Percentiles rank a stretch among this genome's conserved stretches.
These are phyloP conservation scores for Sorex araneus DNA, from an alignment of 2,113 vertebrate genomes.

Conservation along the genomic window DNA sequence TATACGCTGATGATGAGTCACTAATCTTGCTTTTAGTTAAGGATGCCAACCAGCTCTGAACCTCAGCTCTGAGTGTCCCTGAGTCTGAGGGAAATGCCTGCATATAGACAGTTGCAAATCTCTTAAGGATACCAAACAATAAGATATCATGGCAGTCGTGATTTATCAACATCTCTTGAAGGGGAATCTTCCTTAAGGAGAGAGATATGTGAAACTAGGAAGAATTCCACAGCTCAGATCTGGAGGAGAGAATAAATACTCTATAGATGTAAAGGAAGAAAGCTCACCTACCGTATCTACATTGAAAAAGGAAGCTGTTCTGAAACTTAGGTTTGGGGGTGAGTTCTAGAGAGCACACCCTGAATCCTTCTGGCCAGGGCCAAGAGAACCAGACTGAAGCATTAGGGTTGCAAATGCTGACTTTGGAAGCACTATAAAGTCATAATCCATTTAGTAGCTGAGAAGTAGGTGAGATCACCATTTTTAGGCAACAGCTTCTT, in stretches of 20 bases:
- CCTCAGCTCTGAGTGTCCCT: neutral
- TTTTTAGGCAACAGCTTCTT: neutral
- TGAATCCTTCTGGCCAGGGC: neutral
- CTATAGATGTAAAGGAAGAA: neutral
- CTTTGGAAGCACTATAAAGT: neutral
- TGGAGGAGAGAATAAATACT: neutral
- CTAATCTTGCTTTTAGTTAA: conserved; percentile 40
- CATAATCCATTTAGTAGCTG: neutral
- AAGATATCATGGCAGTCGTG: neutral
- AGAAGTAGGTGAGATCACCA: neutral
- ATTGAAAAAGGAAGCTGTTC: neutral
- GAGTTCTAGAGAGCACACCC: neutral
- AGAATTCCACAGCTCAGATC: neutral
- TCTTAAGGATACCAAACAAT: neutral
- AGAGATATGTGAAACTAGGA: neutral
- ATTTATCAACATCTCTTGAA: neutral
- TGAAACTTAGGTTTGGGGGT: neutral
- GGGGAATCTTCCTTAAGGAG: neutral
- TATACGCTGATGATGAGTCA: conserved; percentile 13
- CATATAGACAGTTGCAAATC: neutral
- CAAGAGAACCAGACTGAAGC: too few relatives aligned
- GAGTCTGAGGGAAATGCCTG: neutral
- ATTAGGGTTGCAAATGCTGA: neutral
- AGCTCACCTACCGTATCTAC: neutral
- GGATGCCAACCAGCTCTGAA: conserved; percentile 15